Evolutionary conservation across 2,113 vertebrate genomes (phyloP).

Genomic region (Galeopterus variegatus): DNA sequence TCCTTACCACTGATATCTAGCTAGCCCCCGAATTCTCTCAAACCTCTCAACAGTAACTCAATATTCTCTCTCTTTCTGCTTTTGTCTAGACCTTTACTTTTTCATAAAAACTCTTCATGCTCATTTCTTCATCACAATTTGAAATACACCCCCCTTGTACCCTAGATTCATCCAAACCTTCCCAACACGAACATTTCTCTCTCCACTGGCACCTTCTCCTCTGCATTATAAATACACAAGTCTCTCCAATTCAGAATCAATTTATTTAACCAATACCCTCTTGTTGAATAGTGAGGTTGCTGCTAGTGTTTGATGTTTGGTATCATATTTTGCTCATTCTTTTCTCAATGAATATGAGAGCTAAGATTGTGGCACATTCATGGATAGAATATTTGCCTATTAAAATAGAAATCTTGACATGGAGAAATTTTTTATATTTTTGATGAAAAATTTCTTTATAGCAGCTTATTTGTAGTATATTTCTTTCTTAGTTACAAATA

Average conservation of each 20-base stretch:
- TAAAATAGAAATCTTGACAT: conserved; percentile 22
- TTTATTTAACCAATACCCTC: neutral
- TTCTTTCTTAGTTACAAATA: conserved; percentile 47
- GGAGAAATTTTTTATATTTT: conserved; percentile 17
- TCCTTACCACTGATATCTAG: neutral
- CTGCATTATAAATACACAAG: neutral
- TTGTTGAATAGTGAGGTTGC: conserved; percentile 17
- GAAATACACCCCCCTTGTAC: neutral
- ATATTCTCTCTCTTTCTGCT: neutral
- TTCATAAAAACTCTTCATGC: neutral
- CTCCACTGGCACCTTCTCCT: neutral
- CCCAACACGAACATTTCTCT: conserved; percentile 11
- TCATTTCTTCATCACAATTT: neutral
- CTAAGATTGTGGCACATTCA: neutral
- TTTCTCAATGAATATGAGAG: conserved; percentile 21
- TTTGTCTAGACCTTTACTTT: conserved; percentile 37
- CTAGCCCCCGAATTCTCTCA: neutral
- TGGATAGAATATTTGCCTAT: neutral
- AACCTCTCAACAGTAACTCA: neutral
- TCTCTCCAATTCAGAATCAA: conserved; percentile 5
- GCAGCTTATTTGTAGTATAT: neutral
- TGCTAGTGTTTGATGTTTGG: neutral
- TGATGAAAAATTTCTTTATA: neutral
- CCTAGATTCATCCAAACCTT: neutral
- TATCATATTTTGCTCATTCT: neutral